Percentiles rank a stretch among this genome's conserved stretches.
Conservation (phyloP, 2,113 vertebrate species). For the Manacus vitellinus region DNA sequence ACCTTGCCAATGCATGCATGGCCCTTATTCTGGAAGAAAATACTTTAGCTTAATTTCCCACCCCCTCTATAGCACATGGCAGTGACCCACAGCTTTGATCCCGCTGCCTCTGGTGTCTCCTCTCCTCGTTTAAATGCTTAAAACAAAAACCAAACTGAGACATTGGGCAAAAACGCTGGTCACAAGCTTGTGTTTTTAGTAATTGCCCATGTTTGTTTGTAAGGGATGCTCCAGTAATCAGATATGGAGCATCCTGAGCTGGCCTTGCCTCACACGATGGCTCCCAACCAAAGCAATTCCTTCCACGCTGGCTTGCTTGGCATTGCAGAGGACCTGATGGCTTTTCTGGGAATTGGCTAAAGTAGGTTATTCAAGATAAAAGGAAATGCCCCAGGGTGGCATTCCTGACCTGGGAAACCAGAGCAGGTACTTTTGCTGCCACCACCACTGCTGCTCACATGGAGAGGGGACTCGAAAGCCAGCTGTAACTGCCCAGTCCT, state of each 20-base stretch:
- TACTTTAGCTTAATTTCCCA: neutral
- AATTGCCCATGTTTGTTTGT: neutral
- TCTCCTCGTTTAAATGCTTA: neutral
- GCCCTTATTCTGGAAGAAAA: neutral
- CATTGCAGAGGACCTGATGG: neutral
- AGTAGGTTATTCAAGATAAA: neutral
- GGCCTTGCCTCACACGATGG: neutral
- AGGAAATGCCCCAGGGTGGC: neutral
- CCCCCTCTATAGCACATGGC: fast-evolving
- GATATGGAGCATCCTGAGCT: neutral
- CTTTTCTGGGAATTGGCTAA: neutral
- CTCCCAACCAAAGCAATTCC: neutral
- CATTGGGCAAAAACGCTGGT: neutral
- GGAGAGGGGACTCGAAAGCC: neutral
- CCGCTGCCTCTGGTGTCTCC: neutral
- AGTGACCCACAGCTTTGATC: fast-evolving
- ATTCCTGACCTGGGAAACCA: neutral
- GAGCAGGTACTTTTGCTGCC: neutral
- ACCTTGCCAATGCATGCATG: neutral
- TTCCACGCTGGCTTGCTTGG: neutral
- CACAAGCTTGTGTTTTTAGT: neutral
- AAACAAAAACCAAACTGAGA: neutral
- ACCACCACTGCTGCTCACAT: neutral
- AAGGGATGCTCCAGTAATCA: neutral
- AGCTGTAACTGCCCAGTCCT: neutral